Evolutionary conservation across 1,140 invertebrate genomes (phyloP), one percentile per base, ranked within the genome.

Genomic region (Aradophagus sp.): DNA sequence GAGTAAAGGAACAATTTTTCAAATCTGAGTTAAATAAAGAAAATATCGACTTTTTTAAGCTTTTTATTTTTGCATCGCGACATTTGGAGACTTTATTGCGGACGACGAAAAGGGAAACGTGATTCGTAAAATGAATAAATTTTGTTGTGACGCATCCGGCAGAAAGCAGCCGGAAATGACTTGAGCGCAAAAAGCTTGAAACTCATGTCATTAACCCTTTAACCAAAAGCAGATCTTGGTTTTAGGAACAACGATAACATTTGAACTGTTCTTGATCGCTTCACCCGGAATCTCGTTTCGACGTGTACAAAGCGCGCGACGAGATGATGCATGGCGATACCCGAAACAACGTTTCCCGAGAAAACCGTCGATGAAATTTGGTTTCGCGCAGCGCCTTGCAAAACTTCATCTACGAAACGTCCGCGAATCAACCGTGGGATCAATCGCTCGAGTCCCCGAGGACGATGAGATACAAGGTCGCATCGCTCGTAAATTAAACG

Each of bases 211-310:
- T 53, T 72, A 72, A 72, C 69, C 69, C 48, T 65, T 44, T 44
- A 38, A 31, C 36, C 69, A 50, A 66, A 61, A 66, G 44, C 56
- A 69, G 66, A 56, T 56, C 50, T 45, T 42, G 31, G 17, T 47
- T 72, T 66, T 55, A 48, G 66, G 62, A 34, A 50, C 58, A 62
- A 45, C 35, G 69, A 66, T 66, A 72, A 66, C 62, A 56, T 55
- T 72, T 62, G 42, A 62, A 69, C 66, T 42, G 35, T 48, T 56
- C 66, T 69, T 58, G 56, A 69, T 69, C 34, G 39, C 52, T 35
- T 56, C 47, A 56, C 35, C 53, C 36, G 48, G 44, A 58, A 70
- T 52, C 42, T 61, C 29, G 27, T 52, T 44, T 42, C 4, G 20
- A 34, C 32, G 26, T 34, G 16, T 17, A 19, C 27, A 38, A 53